Conservation (phyloP, 1,140 invertebrate species). For the Psilanteris sp. region DNA sequence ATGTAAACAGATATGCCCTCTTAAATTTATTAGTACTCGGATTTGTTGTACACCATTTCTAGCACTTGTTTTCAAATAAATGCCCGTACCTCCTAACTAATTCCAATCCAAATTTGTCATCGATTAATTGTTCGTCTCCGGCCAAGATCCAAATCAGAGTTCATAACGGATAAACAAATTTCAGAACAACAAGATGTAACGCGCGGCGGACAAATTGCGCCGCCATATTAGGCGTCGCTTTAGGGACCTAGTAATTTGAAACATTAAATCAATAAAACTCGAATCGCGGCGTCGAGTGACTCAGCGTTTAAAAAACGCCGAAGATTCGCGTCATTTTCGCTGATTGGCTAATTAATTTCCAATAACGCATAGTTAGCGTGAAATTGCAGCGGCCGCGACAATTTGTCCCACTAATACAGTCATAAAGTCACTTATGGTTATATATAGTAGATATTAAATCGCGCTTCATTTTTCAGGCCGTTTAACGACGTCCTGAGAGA, state of each 20-base stretch:
- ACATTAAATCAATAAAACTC: too few species aligned
- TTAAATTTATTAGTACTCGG: slow-evolving; percentile 25
- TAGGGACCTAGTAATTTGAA: too few species aligned
- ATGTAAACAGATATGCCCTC: slow-evolving; percentile 14
- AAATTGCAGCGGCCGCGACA: slow-evolving; percentile 18
- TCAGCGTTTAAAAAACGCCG: too few species aligned
- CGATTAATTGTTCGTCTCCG: not conserved
- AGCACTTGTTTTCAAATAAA: slow-evolving; percentile 11
- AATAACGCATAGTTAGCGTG: slow-evolving; percentile 19
- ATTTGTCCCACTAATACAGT: slow-evolving; percentile 46
- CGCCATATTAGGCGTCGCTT: too few species aligned
- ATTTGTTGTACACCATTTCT: slow-evolving; percentile 35
- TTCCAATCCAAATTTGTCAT: slow-evolving; percentile 8
- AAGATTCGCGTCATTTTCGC: too few species aligned
- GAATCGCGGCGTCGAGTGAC: too few species aligned
- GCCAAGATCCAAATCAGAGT: too few species aligned
- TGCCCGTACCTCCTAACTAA: slow-evolving; percentile 2
- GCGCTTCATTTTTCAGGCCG: slow-evolving; percentile 22
- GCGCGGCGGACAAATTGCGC: too few species aligned
- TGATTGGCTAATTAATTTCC: slow-evolving; percentile 19
- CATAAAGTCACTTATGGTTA: slow-evolving; percentile 6
- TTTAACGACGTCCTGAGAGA: slow-evolving; percentile 21
- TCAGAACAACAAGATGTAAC: too few species aligned
- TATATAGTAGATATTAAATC: slow-evolving; percentile 17
- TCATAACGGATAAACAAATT: too few species aligned